Evolutionary conservation across 1,140 invertebrate genomes (phyloP).

Genomic region (Cyclargus thomasi): DNA sequence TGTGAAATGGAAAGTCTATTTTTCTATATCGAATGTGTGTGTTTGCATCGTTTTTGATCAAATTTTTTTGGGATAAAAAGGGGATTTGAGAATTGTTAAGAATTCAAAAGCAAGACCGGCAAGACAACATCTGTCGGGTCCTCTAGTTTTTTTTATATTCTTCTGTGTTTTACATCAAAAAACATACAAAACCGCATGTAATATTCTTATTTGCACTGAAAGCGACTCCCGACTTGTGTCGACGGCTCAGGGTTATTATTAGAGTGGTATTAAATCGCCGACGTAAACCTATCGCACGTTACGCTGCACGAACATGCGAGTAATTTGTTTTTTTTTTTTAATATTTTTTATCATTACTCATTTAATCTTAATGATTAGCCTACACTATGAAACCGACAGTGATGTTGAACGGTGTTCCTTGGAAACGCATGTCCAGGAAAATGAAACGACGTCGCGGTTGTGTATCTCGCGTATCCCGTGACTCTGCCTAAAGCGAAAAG

Average conservation of each 20-base stretch:
- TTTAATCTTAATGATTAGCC: background rate
- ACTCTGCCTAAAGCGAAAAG: too few species aligned
- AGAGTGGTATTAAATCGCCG: background rate
- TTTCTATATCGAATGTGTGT: too few species aligned
- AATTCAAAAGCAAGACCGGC: too few species aligned
- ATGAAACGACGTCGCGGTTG: too few species aligned
- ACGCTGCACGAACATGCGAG: background rate
- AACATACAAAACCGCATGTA: background rate
- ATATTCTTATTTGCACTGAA: background rate
- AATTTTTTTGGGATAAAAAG: too few species aligned
- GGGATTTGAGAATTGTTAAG: too few species aligned
- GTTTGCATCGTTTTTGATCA: too few species aligned
- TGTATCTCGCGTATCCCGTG: too few species aligned
- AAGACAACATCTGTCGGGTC: too few species aligned
- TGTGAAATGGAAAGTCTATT: too few species aligned
- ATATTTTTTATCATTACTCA: slow-evolving; percentile 1
- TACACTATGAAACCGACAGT: background rate
- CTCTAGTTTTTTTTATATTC: background rate
- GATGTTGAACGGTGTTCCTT: background rate
- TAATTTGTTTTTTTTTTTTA: background rate
- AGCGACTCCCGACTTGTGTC: background rate
- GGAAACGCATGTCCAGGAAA: background rate
- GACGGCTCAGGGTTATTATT: slow-evolving; percentile 1
- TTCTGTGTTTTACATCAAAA: background rate
- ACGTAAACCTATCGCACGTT: background rate